These are phyloP conservation scores for Glyptemys insculpta DNA, from an alignment of 2,797 vertebrate species.

Conservation along the genomic window DNA sequence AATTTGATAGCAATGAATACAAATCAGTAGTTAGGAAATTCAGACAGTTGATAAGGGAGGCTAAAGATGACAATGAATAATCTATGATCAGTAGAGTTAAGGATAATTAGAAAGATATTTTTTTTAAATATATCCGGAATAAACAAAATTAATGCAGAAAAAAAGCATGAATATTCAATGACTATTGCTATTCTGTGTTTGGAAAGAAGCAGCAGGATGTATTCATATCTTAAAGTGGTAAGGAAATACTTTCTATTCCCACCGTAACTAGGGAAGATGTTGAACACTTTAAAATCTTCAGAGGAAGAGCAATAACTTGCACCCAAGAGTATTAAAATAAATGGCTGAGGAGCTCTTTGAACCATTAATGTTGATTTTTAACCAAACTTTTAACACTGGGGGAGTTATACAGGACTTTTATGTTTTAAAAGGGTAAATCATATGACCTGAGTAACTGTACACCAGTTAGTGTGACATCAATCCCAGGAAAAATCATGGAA, in stretches of 20 bases:
- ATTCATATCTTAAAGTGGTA: neutral
- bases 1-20: neutral
- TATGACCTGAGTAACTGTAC: neutral
- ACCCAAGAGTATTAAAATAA: neutral
- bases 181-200: neutral
- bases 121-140: neutral
- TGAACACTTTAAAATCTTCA: neutral
- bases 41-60: neutral
- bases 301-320: neutral
- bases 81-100: neutral
- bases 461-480: neutral
- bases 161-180: neutral
- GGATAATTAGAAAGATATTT: neutral
- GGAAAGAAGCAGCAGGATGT: neutral
- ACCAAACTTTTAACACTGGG: neutral
- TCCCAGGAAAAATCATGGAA: neutral
- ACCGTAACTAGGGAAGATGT: neutral
- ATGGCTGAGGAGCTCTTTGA: neutral
- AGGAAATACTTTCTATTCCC: neutral
- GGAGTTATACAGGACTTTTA: neutral
- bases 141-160: neutral
- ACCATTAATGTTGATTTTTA: neutral
- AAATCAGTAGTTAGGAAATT: neutral
- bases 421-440: neutral
- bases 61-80: neutral